These are phyloP conservation scores for Hycleus cichorii DNA, from an alignment of 1,140 invertebrate species.

Conservation along the genomic window DNA sequence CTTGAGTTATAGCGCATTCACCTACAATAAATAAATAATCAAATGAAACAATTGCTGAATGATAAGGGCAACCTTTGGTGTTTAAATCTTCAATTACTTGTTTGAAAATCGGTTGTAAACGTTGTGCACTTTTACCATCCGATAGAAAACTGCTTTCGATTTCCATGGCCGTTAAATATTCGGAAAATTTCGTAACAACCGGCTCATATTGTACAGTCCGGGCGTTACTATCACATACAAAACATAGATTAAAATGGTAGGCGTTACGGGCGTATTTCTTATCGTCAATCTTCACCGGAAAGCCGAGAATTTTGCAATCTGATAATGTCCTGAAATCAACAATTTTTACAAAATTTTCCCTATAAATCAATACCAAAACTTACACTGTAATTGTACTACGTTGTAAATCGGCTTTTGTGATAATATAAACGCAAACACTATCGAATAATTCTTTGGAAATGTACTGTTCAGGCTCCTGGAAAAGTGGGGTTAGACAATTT, in stretches of 20 bases:
- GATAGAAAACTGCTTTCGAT: slow-evolving; percentile 74
- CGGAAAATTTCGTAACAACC: slow-evolving; percentile 86
- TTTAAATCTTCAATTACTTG: slow-evolving; percentile 76
- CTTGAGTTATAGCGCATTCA: slow-evolving; percentile 50
- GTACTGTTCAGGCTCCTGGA: slow-evolving; percentile 77
- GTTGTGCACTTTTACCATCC: slow-evolving; percentile 49
- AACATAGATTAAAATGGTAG: slow-evolving; percentile 92
- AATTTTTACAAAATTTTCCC: background rate
- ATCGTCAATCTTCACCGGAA: slow-evolving; percentile 84
- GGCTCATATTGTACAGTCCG: slow-evolving; percentile 88
- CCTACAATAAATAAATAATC: slow-evolving; percentile 17
- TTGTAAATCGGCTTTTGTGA: slow-evolving; percentile 87
- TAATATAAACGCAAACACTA: slow-evolving; percentile 88
- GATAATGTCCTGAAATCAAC: slow-evolving; percentile 34
- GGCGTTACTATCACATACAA: slow-evolving; percentile 84
- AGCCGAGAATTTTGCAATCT: slow-evolving; percentile 86
- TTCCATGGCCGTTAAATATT: slow-evolving; percentile 82
- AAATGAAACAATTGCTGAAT: background rate
- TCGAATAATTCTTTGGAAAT: slow-evolving; percentile 91
- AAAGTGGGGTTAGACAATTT: background rate
- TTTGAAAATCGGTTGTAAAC: slow-evolving; percentile 64
- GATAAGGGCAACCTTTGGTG: slow-evolving; percentile 52
- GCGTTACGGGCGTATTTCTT: slow-evolving; percentile 89
- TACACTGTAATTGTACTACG: slow-evolving; percentile 85
- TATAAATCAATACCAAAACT: background rate